These are phyloP conservation scores for Drosophila austrosaltans DNA, from an alignment of 2,888 invertebrate species.

Conservation along the genomic window DNA sequence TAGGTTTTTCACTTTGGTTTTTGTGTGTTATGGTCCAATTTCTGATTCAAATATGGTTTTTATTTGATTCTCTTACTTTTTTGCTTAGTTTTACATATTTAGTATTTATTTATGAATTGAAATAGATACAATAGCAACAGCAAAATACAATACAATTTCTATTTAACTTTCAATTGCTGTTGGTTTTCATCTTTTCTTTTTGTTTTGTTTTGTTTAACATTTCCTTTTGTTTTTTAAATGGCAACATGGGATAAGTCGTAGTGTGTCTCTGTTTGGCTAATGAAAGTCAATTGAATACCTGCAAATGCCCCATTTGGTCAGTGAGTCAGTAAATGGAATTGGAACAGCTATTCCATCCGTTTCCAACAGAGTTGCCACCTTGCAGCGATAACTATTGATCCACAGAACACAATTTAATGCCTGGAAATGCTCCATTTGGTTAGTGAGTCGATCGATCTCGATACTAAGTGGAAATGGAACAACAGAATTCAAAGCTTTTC, in stretches of 20 bases:
- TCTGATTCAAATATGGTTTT: conserved; percentile 56
- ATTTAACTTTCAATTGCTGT: conserved; percentile 4
- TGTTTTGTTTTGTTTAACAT: neutral
- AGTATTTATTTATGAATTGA: conserved; percentile 11
- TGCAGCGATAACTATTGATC: too few relatives aligned
- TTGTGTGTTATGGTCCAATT: conserved; percentile 66
- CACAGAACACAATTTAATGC: too few relatives aligned
- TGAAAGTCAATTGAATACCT: neutral
- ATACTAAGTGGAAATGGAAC: too few relatives aligned
- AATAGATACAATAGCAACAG: conserved; percentile 14
- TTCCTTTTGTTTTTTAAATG: neutral
- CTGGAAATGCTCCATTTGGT: neutral
- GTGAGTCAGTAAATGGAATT: neutral
- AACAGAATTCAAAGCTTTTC: too few relatives aligned
- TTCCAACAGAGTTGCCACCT: too few relatives aligned
- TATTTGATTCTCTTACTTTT: conserved; percentile 52
- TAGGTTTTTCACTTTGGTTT: conserved; percentile 29
- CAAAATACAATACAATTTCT: conserved; percentile 12
- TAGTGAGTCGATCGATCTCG: neutral
- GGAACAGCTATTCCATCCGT: too few relatives aligned
- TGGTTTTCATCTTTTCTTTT: neutral
- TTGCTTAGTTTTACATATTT: conserved; percentile 27
- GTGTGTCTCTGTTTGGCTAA: conserved; percentile 1
- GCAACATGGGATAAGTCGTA: neutral
- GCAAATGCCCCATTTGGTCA: neutral